Conservation (phyloP, 2,888 invertebrate genomes). For the Drosophila macrospina region DNA sequence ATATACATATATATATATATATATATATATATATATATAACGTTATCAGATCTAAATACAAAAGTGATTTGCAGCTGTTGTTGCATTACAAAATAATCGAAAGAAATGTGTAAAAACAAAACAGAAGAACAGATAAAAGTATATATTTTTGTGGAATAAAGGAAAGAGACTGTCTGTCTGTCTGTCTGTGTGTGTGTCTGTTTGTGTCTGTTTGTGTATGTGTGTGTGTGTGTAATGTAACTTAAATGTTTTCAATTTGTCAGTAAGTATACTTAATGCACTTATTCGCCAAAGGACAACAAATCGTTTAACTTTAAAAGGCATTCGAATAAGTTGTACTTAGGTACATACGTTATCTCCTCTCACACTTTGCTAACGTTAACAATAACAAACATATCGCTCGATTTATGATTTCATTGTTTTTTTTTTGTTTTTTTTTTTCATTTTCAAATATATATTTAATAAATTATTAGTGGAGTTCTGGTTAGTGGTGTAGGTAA, state of each 20-base stretch:
- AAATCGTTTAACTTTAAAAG: slow-evolving; percentile 54
- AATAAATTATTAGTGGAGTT: slow-evolving; percentile 18
- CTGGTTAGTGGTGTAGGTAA: not conserved
- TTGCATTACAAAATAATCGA: not conserved
- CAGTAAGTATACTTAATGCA: slow-evolving; percentile 44
- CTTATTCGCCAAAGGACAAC: slow-evolving; percentile 51
- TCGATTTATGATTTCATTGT: slow-evolving; percentile 6
- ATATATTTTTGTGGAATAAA: not conserved
- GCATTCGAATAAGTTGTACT: slow-evolving; percentile 59
- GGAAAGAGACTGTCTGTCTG: not conserved
- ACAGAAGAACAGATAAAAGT: not conserved
- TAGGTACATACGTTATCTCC: slow-evolving; percentile 29
- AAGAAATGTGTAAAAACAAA: not conserved
- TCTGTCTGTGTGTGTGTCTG: not conserved
- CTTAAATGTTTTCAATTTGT: slow-evolving; percentile 24
- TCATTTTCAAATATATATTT: slow-evolving; percentile 9
- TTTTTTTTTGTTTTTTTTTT: no score
- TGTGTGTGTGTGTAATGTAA: slow-evolving; percentile 6
- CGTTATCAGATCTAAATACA: slow-evolving; percentile 4
- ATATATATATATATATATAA: slow-evolving; percentile 1
- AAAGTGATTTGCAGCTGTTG: not conserved
- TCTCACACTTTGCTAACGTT: slow-evolving; percentile 20
- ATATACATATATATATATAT: not conserved
- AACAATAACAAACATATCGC: slow-evolving; percentile 56
- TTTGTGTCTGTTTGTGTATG: not conserved